phyloP scores from a whole-genome alignment of 2,113 vertebrate genomes.

The Pandion haliaetus region DNA sequence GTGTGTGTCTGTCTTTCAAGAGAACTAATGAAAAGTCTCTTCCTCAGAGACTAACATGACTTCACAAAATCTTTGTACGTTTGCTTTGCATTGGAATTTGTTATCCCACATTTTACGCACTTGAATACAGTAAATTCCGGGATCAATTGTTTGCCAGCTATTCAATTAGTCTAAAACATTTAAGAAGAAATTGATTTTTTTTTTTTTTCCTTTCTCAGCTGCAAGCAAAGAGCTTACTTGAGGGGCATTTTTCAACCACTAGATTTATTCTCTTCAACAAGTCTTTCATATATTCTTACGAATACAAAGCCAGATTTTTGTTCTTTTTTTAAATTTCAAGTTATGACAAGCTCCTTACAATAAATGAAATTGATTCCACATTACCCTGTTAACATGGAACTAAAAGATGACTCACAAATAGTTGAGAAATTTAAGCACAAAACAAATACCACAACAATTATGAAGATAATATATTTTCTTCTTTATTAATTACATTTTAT shows the following conservation, averaged over 20 bases:
- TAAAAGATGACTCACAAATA: not conserved
- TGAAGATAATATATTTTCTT: not conserved
- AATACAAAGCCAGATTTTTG: not conserved
- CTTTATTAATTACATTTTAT: not conserved
- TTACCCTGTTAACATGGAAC: not conserved
- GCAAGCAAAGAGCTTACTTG: not conserved
- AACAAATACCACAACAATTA: not conserved
- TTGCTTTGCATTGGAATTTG: not conserved
- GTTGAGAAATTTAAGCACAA: not conserved
- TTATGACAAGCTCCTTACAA: not conserved
- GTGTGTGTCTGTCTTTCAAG: no score
- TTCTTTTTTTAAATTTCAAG: not conserved
- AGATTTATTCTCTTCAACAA: not conserved
- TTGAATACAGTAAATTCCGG: not conserved
- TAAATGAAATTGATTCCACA: not conserved
- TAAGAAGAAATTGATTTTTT: not conserved
- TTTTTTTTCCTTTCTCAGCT: not conserved
- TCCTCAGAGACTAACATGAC: not conserved
- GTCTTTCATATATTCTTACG: not conserved
- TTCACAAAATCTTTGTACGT: not conserved
- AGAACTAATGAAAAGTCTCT: not conserved
- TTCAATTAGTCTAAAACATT: constrained; percentile 1
- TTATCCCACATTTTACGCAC: not conserved
- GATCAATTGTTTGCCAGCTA: constrained; percentile 14
- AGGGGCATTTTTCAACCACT: not conserved